Evolutionary conservation across 2,888 invertebrate species (phyloP).

Genomic region (Caenorhabditis macrosperma): DNA sequence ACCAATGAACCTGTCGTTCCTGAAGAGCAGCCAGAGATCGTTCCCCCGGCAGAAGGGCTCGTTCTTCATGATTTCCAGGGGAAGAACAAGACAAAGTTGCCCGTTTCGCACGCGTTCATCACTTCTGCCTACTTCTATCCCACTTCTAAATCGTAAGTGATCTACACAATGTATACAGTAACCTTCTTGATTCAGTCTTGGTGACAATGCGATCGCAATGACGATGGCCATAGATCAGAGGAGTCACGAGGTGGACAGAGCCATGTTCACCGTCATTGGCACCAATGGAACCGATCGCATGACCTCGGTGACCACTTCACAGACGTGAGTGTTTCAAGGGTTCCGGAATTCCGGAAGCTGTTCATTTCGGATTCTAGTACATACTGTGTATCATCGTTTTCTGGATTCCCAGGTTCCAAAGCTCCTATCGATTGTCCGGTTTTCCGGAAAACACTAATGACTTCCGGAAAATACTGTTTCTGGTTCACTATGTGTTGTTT

Average conservation of each 20-base stretch:
- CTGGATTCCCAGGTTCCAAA: no score
- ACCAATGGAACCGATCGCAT: neutral
- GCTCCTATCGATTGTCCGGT: no score
- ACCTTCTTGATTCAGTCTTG: conserved; percentile 18
- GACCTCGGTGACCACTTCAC: conserved; percentile 2
- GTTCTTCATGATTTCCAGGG: neutral
- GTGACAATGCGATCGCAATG: conserved; percentile 25
- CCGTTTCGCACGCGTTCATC: conserved; percentile 26
- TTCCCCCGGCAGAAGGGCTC: no score
- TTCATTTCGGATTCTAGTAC: no score
- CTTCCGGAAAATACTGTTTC: no score
- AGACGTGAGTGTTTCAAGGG: conserved; percentile 1
- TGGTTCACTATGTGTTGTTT: no score
- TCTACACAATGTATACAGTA: neutral
- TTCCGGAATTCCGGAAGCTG: no score
- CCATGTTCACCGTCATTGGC: conserved; percentile 9
- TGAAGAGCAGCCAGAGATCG: neutral
- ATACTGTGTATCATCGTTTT: no score
- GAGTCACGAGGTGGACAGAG: neutral
- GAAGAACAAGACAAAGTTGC: neutral
- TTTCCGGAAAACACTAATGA: no score
- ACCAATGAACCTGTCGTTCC: neutral
- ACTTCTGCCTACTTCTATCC: conserved; percentile 33
- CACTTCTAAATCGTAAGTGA: conserved; percentile 28
- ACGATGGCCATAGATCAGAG: conserved; percentile 31